These are phyloP conservation scores for Pomacea canaliculata DNA, from an alignment of 2,888 invertebrate genomes.

Conservation along the genomic window DNA sequence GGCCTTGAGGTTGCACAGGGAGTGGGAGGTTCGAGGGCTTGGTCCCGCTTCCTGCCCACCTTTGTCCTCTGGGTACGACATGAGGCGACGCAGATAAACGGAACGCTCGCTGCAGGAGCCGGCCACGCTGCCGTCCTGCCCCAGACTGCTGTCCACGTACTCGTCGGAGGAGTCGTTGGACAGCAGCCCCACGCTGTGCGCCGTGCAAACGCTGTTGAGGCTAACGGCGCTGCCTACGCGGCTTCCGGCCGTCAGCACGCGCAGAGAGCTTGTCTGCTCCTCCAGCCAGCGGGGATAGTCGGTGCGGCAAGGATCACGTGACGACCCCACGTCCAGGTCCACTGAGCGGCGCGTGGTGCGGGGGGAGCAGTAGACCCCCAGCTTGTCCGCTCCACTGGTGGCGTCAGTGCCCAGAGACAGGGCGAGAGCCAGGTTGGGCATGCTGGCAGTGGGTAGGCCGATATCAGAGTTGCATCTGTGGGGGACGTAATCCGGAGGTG, in stretches of 20 bases:
- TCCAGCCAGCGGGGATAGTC: slow-evolving; percentile 41
- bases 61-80: slow-evolving; percentile 38
- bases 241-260: slow-evolving; percentile 40
- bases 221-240: slow-evolving; percentile 55
- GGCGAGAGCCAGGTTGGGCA: slow-evolving; percentile 40
- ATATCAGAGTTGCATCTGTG: slow-evolving; percentile 37
- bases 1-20: slow-evolving; percentile 37
- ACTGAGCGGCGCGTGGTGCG: slow-evolving; percentile 50
- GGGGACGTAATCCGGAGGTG: slow-evolving; percentile 8
- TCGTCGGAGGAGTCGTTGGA: slow-evolving; percentile 56
- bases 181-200: slow-evolving; percentile 58
- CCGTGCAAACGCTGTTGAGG: slow-evolving; percentile 58
- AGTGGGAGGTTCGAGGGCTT: slow-evolving; percentile 36
- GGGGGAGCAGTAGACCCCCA: slow-evolving; percentile 60
- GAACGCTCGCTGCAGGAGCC: slow-evolving; percentile 8
- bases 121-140: slow-evolving; percentile 24
- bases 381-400: slow-evolving; percentile 24
- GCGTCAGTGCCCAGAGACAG: slow-evolving; percentile 10
- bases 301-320: slow-evolving; percentile 23
- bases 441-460: slow-evolving; percentile 40
- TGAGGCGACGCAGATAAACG: slow-evolving; percentile 33
- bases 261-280: slow-evolving; percentile 34
- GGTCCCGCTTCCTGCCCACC: slow-evolving; percentile 19
- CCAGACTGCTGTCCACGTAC: slow-evolving; percentile 37
- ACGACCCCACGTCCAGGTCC: slow-evolving; percentile 35